phyloP scores from a whole-genome alignment of 23 tunicate species.

The Styela clava region DNA sequence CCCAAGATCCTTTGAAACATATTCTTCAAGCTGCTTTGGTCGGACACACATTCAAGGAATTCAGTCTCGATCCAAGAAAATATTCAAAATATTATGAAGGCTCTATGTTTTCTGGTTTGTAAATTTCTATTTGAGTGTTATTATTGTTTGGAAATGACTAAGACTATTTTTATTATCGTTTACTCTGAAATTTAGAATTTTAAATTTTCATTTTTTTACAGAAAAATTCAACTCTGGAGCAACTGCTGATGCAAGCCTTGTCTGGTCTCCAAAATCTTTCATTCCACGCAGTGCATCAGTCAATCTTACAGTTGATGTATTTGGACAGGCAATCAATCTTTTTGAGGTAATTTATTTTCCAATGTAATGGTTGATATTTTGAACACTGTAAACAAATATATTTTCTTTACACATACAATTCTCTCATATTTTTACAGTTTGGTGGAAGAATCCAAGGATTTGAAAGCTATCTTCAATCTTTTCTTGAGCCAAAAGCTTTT shows the following conservation, averaged over 20 bases:
- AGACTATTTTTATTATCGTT: no score
- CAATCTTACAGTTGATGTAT: conserved; percentile 65
- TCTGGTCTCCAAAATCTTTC: conserved; percentile 93
- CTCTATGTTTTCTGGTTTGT: conserved; percentile 71
- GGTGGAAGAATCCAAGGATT: conserved; percentile 94
- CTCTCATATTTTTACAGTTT: conserved; percentile 37
- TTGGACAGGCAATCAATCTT: conserved; percentile 89
- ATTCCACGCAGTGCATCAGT: conserved; percentile 72
- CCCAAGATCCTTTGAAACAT: conserved; percentile 81
- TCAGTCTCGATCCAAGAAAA: conserved; percentile 84
- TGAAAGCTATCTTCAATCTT: conserved; percentile 50
- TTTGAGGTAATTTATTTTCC: conserved; percentile 53
- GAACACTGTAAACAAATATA: not conserved
- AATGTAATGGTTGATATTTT: not conserved
- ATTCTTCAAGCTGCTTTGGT: conserved; percentile 49
- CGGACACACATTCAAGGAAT: conserved; percentile 54
- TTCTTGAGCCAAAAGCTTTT: conserved; percentile 48
- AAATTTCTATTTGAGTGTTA: not conserved
- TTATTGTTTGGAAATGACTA: not conserved
- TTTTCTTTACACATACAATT: no score
- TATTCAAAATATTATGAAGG: conserved; percentile 84
- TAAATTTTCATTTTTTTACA: conserved; percentile 20
- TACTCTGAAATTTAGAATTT: no score
- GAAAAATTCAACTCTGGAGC: conserved; percentile 73
- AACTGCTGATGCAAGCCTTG: conserved; percentile 74